These are phyloP conservation scores for Bujurquina vittata DNA, from an alignment of 2,113 vertebrate species.

Conservation along the genomic window DNA sequence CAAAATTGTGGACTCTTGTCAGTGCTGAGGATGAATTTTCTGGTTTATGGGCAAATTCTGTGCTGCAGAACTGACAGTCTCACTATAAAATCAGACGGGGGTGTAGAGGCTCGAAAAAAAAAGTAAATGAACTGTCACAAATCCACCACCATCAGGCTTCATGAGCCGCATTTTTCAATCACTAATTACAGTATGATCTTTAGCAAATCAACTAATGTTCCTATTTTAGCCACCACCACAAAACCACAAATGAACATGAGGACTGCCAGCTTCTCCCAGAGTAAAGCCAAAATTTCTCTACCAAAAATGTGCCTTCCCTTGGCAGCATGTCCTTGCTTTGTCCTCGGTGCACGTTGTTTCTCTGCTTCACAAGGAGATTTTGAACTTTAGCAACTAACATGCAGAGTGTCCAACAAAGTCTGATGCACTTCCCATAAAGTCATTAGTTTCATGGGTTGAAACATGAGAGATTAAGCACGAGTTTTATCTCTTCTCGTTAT, in stretches of 20 bases:
- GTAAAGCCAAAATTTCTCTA: constrained; percentile 18
- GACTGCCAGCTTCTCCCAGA: constrained; percentile 2
- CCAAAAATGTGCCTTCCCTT: constrained; percentile 19
- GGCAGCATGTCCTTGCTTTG: constrained; percentile 36
- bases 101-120: background rate
- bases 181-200: constrained; percentile 10
- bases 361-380: constrained; percentile 23
- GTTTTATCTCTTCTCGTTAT: constrained; percentile 30
- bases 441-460: background rate
- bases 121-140: constrained; percentile 12
- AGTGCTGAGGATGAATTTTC: constrained; percentile 13
- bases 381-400: constrained; percentile 26
- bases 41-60: constrained; percentile 23
- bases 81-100: constrained; percentile 15
- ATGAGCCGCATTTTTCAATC: background rate
- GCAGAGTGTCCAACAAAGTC: background rate
- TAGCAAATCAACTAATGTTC: constrained; percentile 3
- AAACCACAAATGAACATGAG: constrained; percentile 6
- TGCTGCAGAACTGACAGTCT: constrained; percentile 27
- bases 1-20: constrained; percentile 32
- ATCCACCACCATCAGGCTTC: background rate
- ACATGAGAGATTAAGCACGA: constrained; percentile 6
- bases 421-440: constrained; percentile 1
- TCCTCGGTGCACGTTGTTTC: constrained; percentile 22
- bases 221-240: constrained; percentile 9